Evolutionary conservation across 2,797 vertebrate species (phyloP).

Genomic region (Gallinago nigripennis): DNA sequence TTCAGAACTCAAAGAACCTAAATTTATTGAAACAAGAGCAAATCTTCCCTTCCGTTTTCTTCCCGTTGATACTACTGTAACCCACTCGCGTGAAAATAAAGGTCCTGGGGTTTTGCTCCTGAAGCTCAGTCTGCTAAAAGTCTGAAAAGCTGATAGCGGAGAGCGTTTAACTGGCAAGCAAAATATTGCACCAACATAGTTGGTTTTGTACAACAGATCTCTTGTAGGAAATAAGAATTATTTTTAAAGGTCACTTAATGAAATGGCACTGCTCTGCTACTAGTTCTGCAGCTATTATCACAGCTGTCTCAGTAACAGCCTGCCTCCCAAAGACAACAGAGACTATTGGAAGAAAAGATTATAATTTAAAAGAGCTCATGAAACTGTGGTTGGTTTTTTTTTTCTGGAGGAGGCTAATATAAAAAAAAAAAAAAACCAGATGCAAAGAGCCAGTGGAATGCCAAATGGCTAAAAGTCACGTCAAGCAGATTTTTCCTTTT

Average conservation of each 20-base stretch:
- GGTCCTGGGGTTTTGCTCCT: background rate
- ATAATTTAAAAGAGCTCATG: background rate
- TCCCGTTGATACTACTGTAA: background rate
- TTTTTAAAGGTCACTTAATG: conserved; percentile 43
- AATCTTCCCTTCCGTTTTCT: background rate
- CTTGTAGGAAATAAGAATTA: background rate
- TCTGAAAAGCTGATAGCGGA: conserved; percentile 14
- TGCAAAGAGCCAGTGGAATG: background rate
- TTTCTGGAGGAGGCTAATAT: background rate
- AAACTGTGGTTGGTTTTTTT: background rate
- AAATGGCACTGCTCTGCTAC: background rate
- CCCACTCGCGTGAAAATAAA: background rate
- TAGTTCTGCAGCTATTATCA: background rate
- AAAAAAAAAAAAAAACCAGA: background rate
- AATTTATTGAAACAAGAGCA: background rate
- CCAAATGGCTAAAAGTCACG: background rate
- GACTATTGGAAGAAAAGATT: background rate
- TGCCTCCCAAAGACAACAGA: background rate
- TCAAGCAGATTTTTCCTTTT: background rate
- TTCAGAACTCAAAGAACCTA: background rate
- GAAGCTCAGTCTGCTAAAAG: background rate
- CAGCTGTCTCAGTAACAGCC: background rate
- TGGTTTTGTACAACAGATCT: background rate
- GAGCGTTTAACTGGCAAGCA: background rate
- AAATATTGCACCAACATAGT: background rate